These are phyloP conservation scores for Cyclopterus lumpus DNA, from an alignment of 2,797 vertebrate species.

Conservation along the genomic window DNA sequence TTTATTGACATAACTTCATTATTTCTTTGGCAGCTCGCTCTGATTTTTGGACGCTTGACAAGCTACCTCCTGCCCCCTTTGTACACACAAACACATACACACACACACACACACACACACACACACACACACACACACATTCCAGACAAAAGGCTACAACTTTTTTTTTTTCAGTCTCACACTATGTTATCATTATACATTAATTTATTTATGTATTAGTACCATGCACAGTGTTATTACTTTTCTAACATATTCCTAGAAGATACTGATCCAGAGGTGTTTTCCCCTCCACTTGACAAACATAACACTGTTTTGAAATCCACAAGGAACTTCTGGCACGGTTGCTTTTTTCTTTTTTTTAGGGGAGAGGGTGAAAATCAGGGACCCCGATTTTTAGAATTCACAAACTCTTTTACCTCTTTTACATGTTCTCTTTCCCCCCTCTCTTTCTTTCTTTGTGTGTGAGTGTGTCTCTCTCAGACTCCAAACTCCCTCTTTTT, in stretches of 20 bases:
- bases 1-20: slow-evolving; percentile 40
- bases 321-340: slow-evolving; percentile 13
- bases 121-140: slow-evolving; percentile 5
- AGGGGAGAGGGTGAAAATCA: slow-evolving; percentile 38
- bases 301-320: slow-evolving; percentile 26
- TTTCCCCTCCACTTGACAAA: slow-evolving; percentile 30
- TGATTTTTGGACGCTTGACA: not conserved
- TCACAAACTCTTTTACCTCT: slow-evolving; percentile 23
- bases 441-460: not conserved
- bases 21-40: slow-evolving; percentile 31
- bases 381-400: slow-evolving; percentile 36
- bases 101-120: not conserved
- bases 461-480: not conserved
- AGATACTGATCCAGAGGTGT: not conserved
- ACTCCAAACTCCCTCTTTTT: slow-evolving; percentile 59
- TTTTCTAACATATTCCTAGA: not conserved
- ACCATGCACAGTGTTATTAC: not conserved
- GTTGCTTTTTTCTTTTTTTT: slow-evolving; percentile 32
- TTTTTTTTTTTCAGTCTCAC: not conserved
- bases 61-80: not conserved
- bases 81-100: not conserved
- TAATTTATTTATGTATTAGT: not conserved
- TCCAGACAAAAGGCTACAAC: not conserved
- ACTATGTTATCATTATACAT: not conserved
- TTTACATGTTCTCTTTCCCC: slow-evolving; percentile 9